These are phyloP conservation scores for Noctua comes DNA, from an alignment of 2,888 invertebrate genomes.

Conservation along the genomic window DNA sequence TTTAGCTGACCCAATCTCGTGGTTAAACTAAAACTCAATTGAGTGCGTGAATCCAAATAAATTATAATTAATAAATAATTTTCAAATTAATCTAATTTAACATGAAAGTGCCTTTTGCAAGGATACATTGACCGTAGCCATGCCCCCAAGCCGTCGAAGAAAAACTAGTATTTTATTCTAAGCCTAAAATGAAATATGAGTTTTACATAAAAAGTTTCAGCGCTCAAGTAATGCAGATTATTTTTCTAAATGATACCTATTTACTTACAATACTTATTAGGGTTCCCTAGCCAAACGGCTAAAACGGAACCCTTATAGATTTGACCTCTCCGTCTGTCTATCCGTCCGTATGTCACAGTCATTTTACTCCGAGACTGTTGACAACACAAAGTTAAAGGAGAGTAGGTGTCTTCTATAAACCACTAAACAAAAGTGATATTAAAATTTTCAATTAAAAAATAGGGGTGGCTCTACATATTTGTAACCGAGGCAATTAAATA, in stretches of 20 bases:
- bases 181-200: constrained; percentile 26
- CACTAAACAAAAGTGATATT: too few relatives aligned
- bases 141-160: constrained; percentile 24
- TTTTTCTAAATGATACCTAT: constrained; percentile 13
- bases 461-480: too few relatives aligned
- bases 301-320: not conserved
- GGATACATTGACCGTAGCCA: constrained; percentile 20
- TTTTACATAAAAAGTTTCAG: constrained; percentile 23
- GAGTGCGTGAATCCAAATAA: not conserved
- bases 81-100: constrained; percentile 20
- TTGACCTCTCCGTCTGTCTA: not conserved
- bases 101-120: constrained; percentile 40
- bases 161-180: constrained; percentile 36
- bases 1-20: not conserved
- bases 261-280: not conserved
- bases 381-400: too few relatives aligned
- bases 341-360: too few relatives aligned
- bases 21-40: constrained; percentile 25
- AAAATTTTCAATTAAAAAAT: too few relatives aligned
- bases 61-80: constrained; percentile 27
- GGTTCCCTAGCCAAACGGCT: not conserved
- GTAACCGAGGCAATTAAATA: too few relatives aligned
- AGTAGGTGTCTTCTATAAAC: too few relatives aligned
- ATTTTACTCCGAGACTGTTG: too few relatives aligned
- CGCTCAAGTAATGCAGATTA: constrained; percentile 4